Conservation (phyloP, 2,888 invertebrate species). For the Sylvicola cinctus region DNA sequence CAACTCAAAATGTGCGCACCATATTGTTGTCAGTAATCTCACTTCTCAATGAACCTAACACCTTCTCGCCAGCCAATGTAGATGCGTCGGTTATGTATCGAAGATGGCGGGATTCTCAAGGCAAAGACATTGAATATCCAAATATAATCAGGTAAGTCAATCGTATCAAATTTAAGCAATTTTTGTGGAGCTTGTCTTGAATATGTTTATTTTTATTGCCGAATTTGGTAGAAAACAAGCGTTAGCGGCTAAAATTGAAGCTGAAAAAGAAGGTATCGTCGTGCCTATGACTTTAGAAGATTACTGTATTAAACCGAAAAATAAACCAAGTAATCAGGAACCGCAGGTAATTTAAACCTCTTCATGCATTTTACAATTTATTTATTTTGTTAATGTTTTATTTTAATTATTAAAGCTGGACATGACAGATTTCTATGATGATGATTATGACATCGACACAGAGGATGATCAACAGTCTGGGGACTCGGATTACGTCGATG, state of each 20-base stretch:
- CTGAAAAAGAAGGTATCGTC: constrained; percentile 88
- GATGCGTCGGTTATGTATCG: constrained; percentile 99
- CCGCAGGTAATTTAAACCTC: constrained; percentile 30
- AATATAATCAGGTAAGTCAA: constrained; percentile 76
- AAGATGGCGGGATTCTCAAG: constrained; percentile 95
- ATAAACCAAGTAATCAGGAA: constrained; percentile 66
- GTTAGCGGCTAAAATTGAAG: constrained; percentile 80
- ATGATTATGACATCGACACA: constrained; percentile 71
- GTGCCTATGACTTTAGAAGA: constrained; percentile 96
- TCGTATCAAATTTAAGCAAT: neutral
- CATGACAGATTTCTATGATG: constrained; percentile 91
- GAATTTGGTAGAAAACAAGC: constrained; percentile 68
- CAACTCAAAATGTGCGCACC: constrained; percentile 97
- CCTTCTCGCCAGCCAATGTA: constrained; percentile 97
- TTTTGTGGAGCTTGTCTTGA: neutral
- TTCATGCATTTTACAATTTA: too few species aligned
- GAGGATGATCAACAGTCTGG: constrained; percentile 42
- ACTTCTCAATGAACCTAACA: constrained; percentile 96
- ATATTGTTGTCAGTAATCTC: constrained; percentile 96
- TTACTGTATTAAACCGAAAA: constrained; percentile 87
- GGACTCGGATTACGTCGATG: constrained; percentile 51
- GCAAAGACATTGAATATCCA: constrained; percentile 96
- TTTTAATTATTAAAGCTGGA: constrained; percentile 35
- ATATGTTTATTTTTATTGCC: neutral
- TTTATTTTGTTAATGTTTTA: constrained; percentile 2